These are phyloP conservation scores for Lobophora halterata DNA, from an alignment of 2,888 invertebrate species.

Conservation along the genomic window DNA sequence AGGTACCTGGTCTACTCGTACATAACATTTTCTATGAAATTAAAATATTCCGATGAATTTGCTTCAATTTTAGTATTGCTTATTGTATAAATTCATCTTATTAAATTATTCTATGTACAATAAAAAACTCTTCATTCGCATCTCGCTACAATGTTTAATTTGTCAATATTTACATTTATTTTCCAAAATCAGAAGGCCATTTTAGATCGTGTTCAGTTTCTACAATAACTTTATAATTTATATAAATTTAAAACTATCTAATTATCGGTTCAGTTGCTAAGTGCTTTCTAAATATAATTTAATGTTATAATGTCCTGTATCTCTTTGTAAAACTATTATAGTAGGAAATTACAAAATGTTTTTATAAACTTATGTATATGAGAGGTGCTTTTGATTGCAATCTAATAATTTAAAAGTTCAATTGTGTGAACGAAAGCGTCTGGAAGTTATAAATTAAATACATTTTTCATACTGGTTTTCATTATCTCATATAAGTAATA, in stretches of 20 bases:
- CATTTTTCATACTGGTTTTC: too few species aligned
- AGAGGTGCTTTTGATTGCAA: neutral
- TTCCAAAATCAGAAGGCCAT: conserved; percentile 48
- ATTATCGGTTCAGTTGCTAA: conserved; percentile 2
- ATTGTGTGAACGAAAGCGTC: too few species aligned
- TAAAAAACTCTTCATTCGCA: conserved; percentile 10
- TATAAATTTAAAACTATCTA: conserved; percentile 11
- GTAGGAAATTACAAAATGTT: conserved; percentile 11
- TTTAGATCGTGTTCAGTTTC: conserved; percentile 45
- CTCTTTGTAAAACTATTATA: too few species aligned
- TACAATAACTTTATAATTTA: conserved; percentile 31
- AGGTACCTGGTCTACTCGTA: too few species aligned
- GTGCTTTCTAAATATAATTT: conserved; percentile 10
- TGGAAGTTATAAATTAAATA: too few species aligned
- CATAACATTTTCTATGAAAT: too few species aligned
- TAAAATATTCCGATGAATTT: conserved; percentile 3
- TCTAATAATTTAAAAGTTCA: conserved; percentile 7
- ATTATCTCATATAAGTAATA: too few species aligned
- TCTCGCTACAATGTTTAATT: conserved; percentile 26
- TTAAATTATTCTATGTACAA: conserved; percentile 20
- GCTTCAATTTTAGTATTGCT: conserved; percentile 19
- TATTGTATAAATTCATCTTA: conserved; percentile 23
- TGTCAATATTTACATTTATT: conserved; percentile 45
- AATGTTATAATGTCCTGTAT: neutral
- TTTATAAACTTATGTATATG: conserved; percentile 1